Conservation (phyloP, 2,797 vertebrate species). For the Oreortyx pictus region DNA sequence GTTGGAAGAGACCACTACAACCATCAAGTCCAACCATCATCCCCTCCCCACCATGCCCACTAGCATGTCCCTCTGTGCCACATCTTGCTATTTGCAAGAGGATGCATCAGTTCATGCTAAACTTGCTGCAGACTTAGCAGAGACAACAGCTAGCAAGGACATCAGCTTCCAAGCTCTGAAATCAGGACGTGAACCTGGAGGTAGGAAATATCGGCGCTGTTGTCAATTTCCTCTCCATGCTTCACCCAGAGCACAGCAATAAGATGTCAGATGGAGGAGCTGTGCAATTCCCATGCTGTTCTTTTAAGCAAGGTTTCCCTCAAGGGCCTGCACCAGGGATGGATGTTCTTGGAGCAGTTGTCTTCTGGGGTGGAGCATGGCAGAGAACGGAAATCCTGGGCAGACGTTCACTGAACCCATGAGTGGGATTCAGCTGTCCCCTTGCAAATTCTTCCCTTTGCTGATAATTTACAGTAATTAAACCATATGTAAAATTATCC, state of each 20-base stretch:
- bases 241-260: neutral
- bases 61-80: too few relatives aligned
- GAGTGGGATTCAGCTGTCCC: constrained; percentile 47
- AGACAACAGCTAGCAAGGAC: neutral
- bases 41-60: too few relatives aligned
- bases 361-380: neutral
- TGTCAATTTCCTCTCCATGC: neutral
- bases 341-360: neutral
- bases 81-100: neutral
- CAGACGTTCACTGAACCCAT: neutral
- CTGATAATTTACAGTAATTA: constrained; percentile 63
- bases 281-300: neutral
- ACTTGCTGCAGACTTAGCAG: neutral
- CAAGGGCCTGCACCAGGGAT: neutral
- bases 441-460: constrained; percentile 34
- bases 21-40: too few relatives aligned
- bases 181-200: neutral
- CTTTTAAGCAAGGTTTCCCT: neutral
- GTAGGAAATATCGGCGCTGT: neutral
- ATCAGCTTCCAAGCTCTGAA: neutral
- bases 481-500: constrained; percentile 58
- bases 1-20: too few relatives aligned
- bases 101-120: neutral
- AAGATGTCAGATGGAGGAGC: neutral
- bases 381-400: neutral